phyloP scores from a whole-genome alignment of 1,140 invertebrate species.

The Portunus trituberculatus region DNA sequence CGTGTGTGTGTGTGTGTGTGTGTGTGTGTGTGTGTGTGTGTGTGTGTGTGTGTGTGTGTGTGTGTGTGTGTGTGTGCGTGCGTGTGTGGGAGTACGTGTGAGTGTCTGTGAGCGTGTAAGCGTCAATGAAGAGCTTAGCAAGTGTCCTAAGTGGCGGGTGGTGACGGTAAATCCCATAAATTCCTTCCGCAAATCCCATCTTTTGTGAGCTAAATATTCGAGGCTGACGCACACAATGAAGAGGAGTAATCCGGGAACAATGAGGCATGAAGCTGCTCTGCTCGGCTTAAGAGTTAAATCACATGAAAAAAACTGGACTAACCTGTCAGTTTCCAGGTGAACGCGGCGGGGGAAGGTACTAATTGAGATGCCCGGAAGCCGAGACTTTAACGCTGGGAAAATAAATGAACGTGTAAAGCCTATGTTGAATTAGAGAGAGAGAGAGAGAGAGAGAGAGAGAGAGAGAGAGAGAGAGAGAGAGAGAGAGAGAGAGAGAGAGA shows the following conservation, averaged over 20 bases:
- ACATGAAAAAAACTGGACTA: constrained; percentile 9
- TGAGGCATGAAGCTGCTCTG: not conserved
- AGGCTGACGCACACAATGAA: not conserved
- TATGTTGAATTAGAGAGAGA: not conserved
- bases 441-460: not conserved
- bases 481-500: too few relatives aligned
- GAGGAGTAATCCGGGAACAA: not conserved
- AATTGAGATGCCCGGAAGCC: not conserved
- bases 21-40: too few relatives aligned
- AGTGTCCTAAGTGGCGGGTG: too few relatives aligned
- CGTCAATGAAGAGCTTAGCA: too few relatives aligned
- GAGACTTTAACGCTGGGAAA: not conserved
- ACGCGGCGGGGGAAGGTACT: not conserved
- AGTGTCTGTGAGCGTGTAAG: too few relatives aligned
- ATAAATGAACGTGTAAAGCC: not conserved
- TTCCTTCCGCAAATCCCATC: not conserved
- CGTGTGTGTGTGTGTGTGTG: too few relatives aligned
- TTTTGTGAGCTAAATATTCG: not conserved
- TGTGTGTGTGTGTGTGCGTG: too few relatives aligned
- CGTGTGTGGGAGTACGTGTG: too few relatives aligned
- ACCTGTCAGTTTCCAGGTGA: constrained; percentile 20
- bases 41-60: too few relatives aligned
- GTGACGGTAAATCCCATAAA: too few relatives aligned
- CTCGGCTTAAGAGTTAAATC: not conserved
- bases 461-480: not conserved